Percentiles rank a stretch among this genome's conserved stretches.
Conservation (phyloP, 2,113 vertebrate species). For the Glaucidium brasilianum region DNA sequence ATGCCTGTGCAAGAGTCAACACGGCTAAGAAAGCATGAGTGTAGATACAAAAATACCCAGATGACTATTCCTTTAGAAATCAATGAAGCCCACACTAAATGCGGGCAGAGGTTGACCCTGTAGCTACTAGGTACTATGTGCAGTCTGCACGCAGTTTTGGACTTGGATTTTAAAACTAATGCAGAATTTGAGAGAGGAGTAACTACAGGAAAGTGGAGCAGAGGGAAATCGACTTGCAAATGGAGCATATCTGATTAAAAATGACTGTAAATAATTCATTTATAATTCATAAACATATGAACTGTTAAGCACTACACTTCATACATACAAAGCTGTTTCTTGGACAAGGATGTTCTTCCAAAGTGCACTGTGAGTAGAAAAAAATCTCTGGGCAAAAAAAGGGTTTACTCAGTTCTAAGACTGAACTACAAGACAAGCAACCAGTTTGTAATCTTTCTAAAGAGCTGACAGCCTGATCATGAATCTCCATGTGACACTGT, state of each 20-base stretch:
- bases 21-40: fast-evolving
- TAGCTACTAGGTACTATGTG: neutral
- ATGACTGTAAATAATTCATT: neutral
- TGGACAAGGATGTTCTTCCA: neutral
- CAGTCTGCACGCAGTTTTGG: neutral
- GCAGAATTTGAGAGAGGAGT: neutral
- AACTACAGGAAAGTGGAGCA: neutral
- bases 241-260: neutral
- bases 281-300: neutral
- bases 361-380: neutral
- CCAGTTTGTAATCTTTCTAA: neutral
- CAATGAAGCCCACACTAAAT: neutral
- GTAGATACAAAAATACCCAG: neutral
- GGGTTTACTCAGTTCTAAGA: neutral
- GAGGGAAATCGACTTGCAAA: neutral
- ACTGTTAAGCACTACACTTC: neutral
- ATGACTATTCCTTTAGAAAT: neutral
- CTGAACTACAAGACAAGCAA: neutral
- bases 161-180: neutral
- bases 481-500: neutral
- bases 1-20: neutral
- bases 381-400: neutral
- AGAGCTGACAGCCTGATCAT: neutral
- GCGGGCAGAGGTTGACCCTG: neutral
- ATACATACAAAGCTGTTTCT: neutral